Conservation (phyloP, 2,888 invertebrate species). For the Chymomyza amoena region DNA sequence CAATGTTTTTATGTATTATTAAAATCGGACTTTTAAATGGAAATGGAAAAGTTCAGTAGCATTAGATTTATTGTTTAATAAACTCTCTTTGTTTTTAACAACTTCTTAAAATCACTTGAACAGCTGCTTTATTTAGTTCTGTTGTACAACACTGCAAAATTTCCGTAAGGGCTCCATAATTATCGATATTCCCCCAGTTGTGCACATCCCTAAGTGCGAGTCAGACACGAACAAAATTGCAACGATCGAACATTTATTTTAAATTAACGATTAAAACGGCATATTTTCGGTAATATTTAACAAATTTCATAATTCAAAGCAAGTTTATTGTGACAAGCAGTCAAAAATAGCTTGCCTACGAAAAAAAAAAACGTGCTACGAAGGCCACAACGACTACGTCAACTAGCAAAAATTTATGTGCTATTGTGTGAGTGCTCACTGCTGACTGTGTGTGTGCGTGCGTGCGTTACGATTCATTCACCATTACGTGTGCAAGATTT, state of each 20-base stretch:
- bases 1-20: no score
- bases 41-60: no score
- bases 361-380: conserved; percentile 18
- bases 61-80: no score
- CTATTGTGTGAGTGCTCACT: conserved; percentile 32
- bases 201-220: conserved; percentile 32
- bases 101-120: conserved; percentile 2
- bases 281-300: conserved; percentile 25
- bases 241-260: conserved; percentile 38
- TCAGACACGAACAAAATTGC: conserved; percentile 41
- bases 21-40: no score
- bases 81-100: no score
- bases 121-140: conserved; percentile 29
- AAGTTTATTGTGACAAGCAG: conserved; percentile 19
- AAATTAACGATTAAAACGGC: conserved; percentile 23
- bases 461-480: conserved; percentile 54
- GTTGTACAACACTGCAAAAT: conserved; percentile 22
- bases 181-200: conserved; percentile 12
- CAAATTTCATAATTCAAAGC: conserved; percentile 3
- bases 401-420: conserved; percentile 32
- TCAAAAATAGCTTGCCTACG: not conserved
- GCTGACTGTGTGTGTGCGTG: not conserved
- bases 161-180: conserved; percentile 8
- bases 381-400: conserved; percentile 13
- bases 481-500: conserved; percentile 59